Conservation (phyloP, 2,113 vertebrate species). For the Thermophis baileyi region DNA sequence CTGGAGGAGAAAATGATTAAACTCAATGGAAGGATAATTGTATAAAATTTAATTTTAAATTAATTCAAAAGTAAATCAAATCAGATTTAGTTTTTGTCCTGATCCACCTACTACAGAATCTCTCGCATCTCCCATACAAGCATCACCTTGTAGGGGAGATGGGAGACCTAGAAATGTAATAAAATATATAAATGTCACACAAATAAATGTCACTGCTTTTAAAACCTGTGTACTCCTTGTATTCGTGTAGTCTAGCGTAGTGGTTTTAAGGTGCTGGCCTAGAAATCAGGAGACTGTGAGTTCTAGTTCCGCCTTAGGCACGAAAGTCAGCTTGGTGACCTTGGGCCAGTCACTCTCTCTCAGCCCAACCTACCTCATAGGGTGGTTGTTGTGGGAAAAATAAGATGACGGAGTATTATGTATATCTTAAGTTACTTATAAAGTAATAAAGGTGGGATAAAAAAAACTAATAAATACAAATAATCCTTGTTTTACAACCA, state of each 20-base stretch:
- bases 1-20: neutral
- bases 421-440: neutral
- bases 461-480: neutral
- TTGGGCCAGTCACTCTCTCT: neutral
- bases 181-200: neutral
- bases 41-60: neutral
- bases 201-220: neutral
- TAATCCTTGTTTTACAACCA: neutral
- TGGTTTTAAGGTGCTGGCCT: neutral
- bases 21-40: neutral
- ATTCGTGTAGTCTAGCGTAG: neutral
- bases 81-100: neutral
- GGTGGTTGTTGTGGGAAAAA: neutral
- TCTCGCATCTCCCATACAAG: neutral
- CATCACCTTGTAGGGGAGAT: neutral
- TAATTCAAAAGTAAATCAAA: neutral
- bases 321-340: neutral
- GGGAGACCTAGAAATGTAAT: neutral
- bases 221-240: neutral
- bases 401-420: neutral
- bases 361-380: neutral
- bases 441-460: neutral
- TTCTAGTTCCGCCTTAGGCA: neutral
- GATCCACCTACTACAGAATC: neutral
- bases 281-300: neutral